Percentiles rank a stretch among this genome's conserved stretches.
These are phyloP conservation scores for Ageneiosus marmoratus DNA, from an alignment of 2,113 vertebrate species.

Conservation along the genomic window DNA sequence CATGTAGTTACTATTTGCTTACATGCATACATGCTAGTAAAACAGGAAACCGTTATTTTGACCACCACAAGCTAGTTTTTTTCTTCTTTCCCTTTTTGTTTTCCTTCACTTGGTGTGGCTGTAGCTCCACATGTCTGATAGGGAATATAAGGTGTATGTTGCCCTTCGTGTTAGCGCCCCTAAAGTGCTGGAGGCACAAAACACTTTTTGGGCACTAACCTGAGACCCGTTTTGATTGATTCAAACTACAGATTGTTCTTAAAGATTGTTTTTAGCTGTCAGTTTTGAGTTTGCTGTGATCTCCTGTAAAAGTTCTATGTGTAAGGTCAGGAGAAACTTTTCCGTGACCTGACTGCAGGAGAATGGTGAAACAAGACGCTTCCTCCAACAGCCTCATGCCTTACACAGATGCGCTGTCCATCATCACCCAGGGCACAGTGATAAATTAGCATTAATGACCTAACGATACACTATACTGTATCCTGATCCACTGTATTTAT, in stretches of 20 bases:
- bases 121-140: too few relatives aligned
- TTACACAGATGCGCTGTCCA: slow-evolving; percentile 70
- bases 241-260: too few relatives aligned
- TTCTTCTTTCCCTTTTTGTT: too few relatives aligned
- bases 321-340: neutral
- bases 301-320: neutral
- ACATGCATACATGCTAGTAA: neutral
- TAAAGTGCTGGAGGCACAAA: too few relatives aligned
- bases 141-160: too few relatives aligned
- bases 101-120: too few relatives aligned
- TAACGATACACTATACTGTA: slow-evolving; percentile 58
- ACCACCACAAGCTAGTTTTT: too few relatives aligned
- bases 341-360: neutral
- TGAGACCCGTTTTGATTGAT: too few relatives aligned
- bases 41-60: too few relatives aligned
- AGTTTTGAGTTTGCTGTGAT: neutral
- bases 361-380: neutral
- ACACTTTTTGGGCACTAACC: too few relatives aligned
- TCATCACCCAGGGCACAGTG: slow-evolving; percentile 63
- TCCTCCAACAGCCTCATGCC: slow-evolving; percentile 5
- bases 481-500: slow-evolving; percentile 41
- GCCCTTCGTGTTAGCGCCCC: too few relatives aligned
- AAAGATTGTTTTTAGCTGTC: neutral
- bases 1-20: neutral
- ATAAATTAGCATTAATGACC: slow-evolving; percentile 76